These are phyloP conservation scores for Sinocyclocheilus anophthalmus DNA, from an alignment of 2,113 vertebrate species.

Conservation along the genomic window DNA sequence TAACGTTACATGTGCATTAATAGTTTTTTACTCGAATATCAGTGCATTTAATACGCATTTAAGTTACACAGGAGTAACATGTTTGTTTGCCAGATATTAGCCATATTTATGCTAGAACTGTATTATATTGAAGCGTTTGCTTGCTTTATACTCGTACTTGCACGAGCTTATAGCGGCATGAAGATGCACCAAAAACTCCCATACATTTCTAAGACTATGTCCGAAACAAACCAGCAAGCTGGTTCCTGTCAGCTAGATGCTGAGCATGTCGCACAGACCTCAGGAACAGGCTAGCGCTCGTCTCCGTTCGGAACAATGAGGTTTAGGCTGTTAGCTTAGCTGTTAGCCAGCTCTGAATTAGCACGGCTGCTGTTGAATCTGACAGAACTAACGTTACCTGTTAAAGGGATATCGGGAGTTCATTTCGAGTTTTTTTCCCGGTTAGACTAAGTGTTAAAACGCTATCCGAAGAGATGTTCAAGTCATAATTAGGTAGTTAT, in stretches of 20 bases:
- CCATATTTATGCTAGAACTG: not conserved
- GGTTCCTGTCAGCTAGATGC: constrained; percentile 16
- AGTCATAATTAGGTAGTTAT: not conserved
- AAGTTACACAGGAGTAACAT: not conserved
- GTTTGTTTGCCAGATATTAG: not conserved
- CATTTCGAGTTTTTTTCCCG: not conserved
- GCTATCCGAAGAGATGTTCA: not conserved
- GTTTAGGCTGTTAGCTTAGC: constrained; percentile 29
- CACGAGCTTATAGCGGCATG: not conserved
- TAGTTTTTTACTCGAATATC: not conserved
- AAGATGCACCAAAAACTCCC: not conserved
- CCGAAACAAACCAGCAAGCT: not conserved
- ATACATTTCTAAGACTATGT: not conserved
- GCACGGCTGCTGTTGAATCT: not conserved
- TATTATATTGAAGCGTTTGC: not conserved
- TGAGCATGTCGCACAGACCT: not conserved
- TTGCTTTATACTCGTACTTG: not conserved
- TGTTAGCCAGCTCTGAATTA: not conserved
- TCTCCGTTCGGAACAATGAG: constrained; percentile 32
- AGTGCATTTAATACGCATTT: not conserved
- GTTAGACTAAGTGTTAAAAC: not conserved
- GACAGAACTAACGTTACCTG: not conserved
- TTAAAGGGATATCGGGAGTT: not conserved
- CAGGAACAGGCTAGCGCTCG: constrained; percentile 3
- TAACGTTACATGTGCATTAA: not conserved